Evolutionary conservation across 2,113 vertebrate species (phyloP), one percentile per base, ranked within the genome.

Genomic region (Danio rerio): DNA sequence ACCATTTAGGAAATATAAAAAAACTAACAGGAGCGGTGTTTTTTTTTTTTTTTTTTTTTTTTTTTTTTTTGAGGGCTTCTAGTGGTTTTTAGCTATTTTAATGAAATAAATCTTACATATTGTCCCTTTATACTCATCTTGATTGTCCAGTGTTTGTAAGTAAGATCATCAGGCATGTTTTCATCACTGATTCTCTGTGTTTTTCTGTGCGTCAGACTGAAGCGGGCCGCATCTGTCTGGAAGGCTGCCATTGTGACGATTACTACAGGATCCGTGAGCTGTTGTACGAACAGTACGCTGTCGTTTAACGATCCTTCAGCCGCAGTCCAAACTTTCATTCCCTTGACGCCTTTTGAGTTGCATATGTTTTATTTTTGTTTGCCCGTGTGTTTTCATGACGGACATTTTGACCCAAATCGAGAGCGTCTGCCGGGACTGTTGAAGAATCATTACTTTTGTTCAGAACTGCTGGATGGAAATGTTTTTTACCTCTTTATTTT

Each of bases 211-310:
- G 31, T 31, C 31, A 99, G 98, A 99, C 98, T 86, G 98, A 99
- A 92, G 97, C 98, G 0, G 98, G 98, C 47, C 96, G 98, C 80
- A 98, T 99, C 69, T 97, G 98, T 83, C 90, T 99, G 91, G 98
- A 99, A 93, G 98, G 98, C 90, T 98, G 97, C 89, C 94, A 98
- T 86, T 99, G 98, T 90, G 97, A 98, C 83, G 98, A 99, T 90
- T 99, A 99, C 94, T 99, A 96, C 88, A 97, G 96, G 93, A 99
- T 99, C 92, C 95, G 98, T 88, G 96, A 98, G 92, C 96, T 99
- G 93, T 94, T 99, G 87, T 99, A 99, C 62, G 94, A 98, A 93
- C 97, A 99, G 86, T 99, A 99, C 0, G 98, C 98, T 66, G 97
- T 99, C 86, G 96, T 99, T 81, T 99, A 92, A 93, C 84, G 13